Conservation (phyloP, 2,113 vertebrate species). For the Vimba vimba region DNA sequence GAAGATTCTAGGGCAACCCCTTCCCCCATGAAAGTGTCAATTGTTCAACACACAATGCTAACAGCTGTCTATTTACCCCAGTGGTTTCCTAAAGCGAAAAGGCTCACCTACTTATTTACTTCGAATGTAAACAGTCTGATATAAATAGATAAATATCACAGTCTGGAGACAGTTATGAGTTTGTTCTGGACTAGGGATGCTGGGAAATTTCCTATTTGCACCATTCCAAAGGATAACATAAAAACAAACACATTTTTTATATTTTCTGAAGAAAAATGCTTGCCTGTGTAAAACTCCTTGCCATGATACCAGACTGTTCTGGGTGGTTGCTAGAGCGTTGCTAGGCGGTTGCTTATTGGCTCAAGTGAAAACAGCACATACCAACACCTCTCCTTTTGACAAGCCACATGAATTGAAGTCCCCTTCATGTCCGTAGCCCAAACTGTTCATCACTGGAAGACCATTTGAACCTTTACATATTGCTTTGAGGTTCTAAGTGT, state of each 20-base stretch:
- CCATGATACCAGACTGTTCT: neutral
- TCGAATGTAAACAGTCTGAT: slow-evolving; percentile 39
- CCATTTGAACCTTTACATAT: neutral
- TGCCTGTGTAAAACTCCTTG: neutral
- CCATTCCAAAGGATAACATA: neutral
- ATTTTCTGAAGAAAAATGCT: neutral
- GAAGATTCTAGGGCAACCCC: slow-evolving; percentile 27
- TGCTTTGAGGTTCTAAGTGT: slow-evolving; percentile 15
- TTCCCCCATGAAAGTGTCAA: slow-evolving; percentile 48
- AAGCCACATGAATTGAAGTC: neutral
- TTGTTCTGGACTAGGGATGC: slow-evolving; percentile 33
- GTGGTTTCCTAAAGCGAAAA: slow-evolving; percentile 50
- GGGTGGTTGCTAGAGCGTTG: neutral
- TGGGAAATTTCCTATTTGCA: neutral
- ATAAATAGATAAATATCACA: slow-evolving; percentile 53
- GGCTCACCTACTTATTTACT: slow-evolving; percentile 53
- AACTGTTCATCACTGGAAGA: neutral
- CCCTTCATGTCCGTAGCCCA: neutral
- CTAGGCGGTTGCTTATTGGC: neutral
- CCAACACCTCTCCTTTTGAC: neutral
- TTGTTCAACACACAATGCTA: slow-evolving; percentile 57
- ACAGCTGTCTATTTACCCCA: slow-evolving; percentile 51
- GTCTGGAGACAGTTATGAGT: slow-evolving; percentile 44
- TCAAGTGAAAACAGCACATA: neutral
- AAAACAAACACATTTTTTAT: neutral